Conservation (phyloP, 2,888 invertebrate species). For the Saturnia japonica region DNA sequence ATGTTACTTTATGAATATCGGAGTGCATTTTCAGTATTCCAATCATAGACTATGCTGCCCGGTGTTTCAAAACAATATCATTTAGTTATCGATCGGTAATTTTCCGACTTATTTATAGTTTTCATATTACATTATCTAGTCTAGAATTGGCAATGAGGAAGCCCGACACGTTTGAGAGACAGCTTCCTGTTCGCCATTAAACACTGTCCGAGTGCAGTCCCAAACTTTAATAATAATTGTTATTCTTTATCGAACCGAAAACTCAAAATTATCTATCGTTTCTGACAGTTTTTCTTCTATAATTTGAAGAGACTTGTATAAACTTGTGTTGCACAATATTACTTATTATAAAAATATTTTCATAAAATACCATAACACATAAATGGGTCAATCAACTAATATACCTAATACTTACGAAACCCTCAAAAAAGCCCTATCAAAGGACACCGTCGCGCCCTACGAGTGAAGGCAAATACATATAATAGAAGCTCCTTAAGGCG, state of each 20-base stretch:
- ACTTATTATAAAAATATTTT: too few relatives aligned
- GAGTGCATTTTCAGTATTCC: too few relatives aligned
- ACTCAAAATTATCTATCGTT: too few relatives aligned
- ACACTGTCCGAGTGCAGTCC: not conserved
- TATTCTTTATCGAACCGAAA: too few relatives aligned
- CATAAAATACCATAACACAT: not conserved
- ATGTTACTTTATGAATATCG: too few relatives aligned
- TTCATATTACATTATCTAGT: slow-evolving; percentile 9
- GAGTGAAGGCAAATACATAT: too few relatives aligned
- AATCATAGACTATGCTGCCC: not conserved
- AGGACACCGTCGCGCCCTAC: too few relatives aligned
- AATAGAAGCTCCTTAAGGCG: too few relatives aligned
- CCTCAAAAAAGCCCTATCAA: too few relatives aligned
- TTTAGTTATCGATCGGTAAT: not conserved
- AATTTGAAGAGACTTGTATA: not conserved
- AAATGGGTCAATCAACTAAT: too few relatives aligned
- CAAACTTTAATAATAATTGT: not conserved
- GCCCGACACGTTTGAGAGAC: slow-evolving; percentile 11
- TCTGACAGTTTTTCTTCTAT: too few relatives aligned
- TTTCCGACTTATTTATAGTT: not conserved
- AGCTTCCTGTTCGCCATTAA: slow-evolving; percentile 3
- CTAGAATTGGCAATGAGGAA: slow-evolving; percentile 5
- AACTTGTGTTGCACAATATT: not conserved
- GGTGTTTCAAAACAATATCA: not conserved
- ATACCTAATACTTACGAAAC: too few relatives aligned